Evolutionary conservation across 2,797 vertebrate species (phyloP), one percentile per base, ranked within the genome.

Genomic region (Tarsius wallacei): DNA sequence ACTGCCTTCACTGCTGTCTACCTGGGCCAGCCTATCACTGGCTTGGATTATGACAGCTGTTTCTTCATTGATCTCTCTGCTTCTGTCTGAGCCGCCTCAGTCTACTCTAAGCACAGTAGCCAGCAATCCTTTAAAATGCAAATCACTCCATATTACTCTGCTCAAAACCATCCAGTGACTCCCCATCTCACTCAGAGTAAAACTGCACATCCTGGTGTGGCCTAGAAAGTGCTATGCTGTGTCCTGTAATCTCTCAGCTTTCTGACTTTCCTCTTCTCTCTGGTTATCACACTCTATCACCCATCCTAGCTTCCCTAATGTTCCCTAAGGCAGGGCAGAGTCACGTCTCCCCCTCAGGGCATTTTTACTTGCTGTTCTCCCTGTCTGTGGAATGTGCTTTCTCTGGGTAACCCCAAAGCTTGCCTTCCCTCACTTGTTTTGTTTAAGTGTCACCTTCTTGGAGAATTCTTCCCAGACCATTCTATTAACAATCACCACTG

Each of bases 321-420:
- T 84, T 95, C 51, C n/a, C 86, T 89, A 73, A 90, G 91, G 81
- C 80, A 64, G 55, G 33, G 47, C 77, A 14, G 42, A 7, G 28
- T 95, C 33, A 66, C 15, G 10, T 12, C 13, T 26, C 26, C 31
- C n/a, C 13, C 42, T 78, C 71, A 64, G 80, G 63, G 22, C 49
- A 90, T 88, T 87, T 87, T 57, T 91, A 26, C 21, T 90, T 61
- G 26, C 33, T 73, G 24, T 88, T 89, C 47, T 16, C 47, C 88
- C 59, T 55, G 31, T 21, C 33, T 80, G 19, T 16, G 47, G 21
- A 84, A 24, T 57, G 24, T 63, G 59, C 31, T 42, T 89, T 31
- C 57, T 93, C 36, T 68, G 63, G 33, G 36, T 74, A 78, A 5
- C 55, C 26, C 63, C 42, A 66, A 77, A 82, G 24, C 83, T 88